A percentile compares a stretch with the other conserved stretches of the same genome.
phyloP scores from a whole-genome alignment of 2,113 vertebrate genomes.

The Raja brachyura region DNA sequence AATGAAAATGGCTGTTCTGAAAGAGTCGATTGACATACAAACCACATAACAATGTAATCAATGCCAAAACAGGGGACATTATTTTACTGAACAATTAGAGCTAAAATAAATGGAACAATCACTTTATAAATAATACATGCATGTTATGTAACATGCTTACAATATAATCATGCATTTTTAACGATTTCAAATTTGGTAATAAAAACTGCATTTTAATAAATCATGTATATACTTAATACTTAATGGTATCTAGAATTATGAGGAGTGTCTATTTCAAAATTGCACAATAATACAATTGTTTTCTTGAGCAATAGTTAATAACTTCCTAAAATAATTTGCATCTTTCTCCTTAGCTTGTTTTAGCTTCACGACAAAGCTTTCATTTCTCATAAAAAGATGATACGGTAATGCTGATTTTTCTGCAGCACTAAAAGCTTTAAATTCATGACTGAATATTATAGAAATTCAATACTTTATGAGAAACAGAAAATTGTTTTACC shows the following conservation, averaged over 20 bases:
- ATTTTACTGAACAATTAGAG: background rate
- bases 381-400: background rate
- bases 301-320: conserved; percentile 13
- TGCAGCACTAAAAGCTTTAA: background rate
- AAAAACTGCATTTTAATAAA: background rate
- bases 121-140: background rate
- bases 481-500: background rate
- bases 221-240: background rate
- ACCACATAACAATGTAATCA: too few relatives aligned
- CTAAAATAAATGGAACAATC: background rate
- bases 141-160: background rate
- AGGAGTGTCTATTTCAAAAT: background rate
- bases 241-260: background rate
- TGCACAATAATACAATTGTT: background rate
- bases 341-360: background rate
- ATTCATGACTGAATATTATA: background rate
- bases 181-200: background rate
- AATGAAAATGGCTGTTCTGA: too few relatives aligned
- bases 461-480: background rate
- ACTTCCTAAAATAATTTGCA: background rate
- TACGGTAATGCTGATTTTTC: background rate
- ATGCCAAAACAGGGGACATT: background rate
- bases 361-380: background rate
- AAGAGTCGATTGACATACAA: too few relatives aligned
- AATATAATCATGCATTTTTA: background rate